These are phyloP conservation scores for Pilophorus perplexus DNA, from an alignment of 2,888 invertebrate genomes.

Conservation along the genomic window DNA sequence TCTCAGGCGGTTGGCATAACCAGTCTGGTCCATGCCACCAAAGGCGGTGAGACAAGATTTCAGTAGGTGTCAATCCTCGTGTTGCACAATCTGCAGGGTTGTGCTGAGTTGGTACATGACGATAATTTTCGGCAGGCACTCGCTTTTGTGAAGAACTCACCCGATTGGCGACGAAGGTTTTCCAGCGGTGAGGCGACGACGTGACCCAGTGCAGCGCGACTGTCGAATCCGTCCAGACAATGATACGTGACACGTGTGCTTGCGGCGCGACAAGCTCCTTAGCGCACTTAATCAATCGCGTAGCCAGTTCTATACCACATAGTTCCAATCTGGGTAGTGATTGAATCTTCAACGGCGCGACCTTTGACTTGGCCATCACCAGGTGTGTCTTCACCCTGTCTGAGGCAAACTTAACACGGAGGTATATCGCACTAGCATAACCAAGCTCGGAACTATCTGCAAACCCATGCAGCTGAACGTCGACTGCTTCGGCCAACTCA, in stretches of 20 bases:
- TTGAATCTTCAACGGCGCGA: slow-evolving; percentile 43
- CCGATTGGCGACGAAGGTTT: slow-evolving; percentile 26
- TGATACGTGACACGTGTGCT: background rate
- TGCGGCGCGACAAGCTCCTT: background rate
- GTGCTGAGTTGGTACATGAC: background rate
- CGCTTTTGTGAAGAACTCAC: background rate
- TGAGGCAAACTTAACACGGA: background rate
- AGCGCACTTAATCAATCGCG: slow-evolving; percentile 17
- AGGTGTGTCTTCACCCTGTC: background rate
- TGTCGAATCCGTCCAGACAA: slow-evolving; percentile 13
- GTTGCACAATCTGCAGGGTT: slow-evolving; percentile 30
- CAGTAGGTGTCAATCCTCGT: slow-evolving; percentile 3
- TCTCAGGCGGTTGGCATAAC: too few relatives aligned
- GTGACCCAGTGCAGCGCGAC: slow-evolving; percentile 13
- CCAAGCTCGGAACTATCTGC: slow-evolving; percentile 38
- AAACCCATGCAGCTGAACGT: slow-evolving; percentile 37
- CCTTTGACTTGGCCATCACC: slow-evolving; percentile 38
- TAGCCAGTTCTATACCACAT: slow-evolving; percentile 28
- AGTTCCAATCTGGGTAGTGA: slow-evolving; percentile 44
- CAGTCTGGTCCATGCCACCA: slow-evolving; percentile 7
- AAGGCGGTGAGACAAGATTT: background rate
- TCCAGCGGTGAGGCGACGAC: slow-evolving; percentile 5
- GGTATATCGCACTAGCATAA: slow-evolving; percentile 40
- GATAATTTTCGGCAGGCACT: background rate
- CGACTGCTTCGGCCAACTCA: background rate